Conservation (phyloP, 2,888 invertebrate genomes). For the Phortica okadai region DNA sequence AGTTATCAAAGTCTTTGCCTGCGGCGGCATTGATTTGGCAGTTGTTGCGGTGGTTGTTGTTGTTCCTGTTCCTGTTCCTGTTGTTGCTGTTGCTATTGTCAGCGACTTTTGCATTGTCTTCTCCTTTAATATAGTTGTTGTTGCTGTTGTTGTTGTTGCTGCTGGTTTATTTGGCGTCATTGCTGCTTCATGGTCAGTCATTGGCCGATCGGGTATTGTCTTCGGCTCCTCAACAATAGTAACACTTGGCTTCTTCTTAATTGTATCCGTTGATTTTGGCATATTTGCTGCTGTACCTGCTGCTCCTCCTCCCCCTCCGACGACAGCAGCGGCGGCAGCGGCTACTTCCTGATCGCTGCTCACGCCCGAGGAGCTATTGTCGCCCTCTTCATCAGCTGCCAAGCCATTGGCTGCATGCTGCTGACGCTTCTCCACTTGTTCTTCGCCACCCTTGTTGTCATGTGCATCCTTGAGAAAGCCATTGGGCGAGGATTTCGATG, state of each 20-base stretch:
- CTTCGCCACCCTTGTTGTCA: conserved; percentile 50
- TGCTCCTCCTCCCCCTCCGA: neutral
- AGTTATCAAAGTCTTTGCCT: conserved; percentile 62
- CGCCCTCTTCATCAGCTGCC: conserved; percentile 77
- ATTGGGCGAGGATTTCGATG: conserved; percentile 91
- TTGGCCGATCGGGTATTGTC: conserved; percentile 61
- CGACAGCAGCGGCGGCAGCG: conserved; percentile 47
- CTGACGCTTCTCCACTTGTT: conserved; percentile 33
- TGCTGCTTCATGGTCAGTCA: conserved; percentile 41
- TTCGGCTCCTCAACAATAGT: conserved; percentile 72
- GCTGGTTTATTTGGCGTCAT: neutral
- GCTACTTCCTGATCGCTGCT: conserved; percentile 88
- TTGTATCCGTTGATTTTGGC: conserved; percentile 77
- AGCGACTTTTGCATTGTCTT: conserved; percentile 2
- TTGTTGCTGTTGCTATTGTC: conserved; percentile 38
- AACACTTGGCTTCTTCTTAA: conserved; percentile 74
- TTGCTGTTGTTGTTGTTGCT: conserved; percentile 42
- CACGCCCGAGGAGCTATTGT: conserved; percentile 92
- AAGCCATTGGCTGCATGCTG: conserved; percentile 39
- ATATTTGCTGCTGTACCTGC: conserved; percentile 72
- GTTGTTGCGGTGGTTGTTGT: conserved; percentile 48
- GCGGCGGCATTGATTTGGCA: conserved; percentile 47
- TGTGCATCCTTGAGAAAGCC: conserved; percentile 81
- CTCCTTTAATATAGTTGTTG: neutral
- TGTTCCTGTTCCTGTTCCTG: conserved; percentile 34